These are phyloP conservation scores for Lampris megalopsis DNA, from an alignment of 2,113 vertebrate genomes.

Conservation along the genomic window DNA sequence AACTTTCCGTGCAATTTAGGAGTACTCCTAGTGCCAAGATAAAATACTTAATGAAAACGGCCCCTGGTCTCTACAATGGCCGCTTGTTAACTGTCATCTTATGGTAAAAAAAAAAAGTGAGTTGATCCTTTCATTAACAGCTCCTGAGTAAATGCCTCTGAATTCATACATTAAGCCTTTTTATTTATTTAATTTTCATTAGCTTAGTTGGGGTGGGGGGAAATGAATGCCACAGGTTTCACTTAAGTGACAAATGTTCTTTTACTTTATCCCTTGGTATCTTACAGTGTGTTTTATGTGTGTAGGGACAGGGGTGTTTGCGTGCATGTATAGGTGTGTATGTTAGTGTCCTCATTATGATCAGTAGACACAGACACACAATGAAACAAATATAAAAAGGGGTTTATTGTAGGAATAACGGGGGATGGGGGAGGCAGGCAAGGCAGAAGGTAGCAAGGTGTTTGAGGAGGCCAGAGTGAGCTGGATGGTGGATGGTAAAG, in stretches of 20 bases:
- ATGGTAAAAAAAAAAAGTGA: constrained; percentile 41
- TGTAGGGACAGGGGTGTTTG: not conserved
- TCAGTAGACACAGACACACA: too few relatives aligned
- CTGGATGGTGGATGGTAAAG: too few relatives aligned
- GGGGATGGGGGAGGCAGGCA: too few relatives aligned
- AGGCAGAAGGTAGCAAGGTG: too few relatives aligned
- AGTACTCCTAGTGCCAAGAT: too few relatives aligned
- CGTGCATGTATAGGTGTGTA: not conserved
- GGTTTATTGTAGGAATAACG: too few relatives aligned
- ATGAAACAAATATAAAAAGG: too few relatives aligned
- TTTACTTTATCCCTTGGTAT: constrained; percentile 73
- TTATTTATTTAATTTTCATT: constrained; percentile 85
- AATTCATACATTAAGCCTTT: constrained; percentile 83
- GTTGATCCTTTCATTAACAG: constrained; percentile 65
- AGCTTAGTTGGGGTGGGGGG: constrained; percentile 74
- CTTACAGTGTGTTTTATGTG: constrained; percentile 47
- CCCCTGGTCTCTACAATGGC: constrained; percentile 12
- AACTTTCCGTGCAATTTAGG: too few relatives aligned
- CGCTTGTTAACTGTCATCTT: constrained; percentile 45
- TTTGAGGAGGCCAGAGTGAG: too few relatives aligned
- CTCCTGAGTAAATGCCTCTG: constrained; percentile 65
- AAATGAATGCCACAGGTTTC: constrained; percentile 84
- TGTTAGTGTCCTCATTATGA: too few relatives aligned
- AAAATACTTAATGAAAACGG: not conserved
- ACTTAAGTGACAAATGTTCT: constrained; percentile 83